Evolutionary conservation across 2,113 vertebrate species (phyloP), one percentile per base, ranked within the genome.

Genomic region (Ramphastos sulfuratus): DNA sequence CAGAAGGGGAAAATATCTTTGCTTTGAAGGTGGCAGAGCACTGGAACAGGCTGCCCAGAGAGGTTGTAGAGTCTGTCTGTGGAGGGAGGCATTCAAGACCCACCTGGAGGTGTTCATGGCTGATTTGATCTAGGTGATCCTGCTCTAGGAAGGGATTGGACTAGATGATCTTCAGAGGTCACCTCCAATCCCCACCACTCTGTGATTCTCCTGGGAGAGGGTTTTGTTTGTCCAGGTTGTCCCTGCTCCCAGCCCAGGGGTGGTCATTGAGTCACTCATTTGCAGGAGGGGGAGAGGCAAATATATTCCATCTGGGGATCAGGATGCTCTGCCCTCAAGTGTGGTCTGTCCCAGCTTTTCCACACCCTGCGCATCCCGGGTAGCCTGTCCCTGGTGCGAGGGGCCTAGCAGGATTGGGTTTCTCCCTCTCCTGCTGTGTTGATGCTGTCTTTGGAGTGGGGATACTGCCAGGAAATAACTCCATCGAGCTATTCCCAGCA

Each of bases 381-480:
- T 11, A 71, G 30, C 46, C 59, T 3, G 1, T 65, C 8, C 30
- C 15, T 0, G 1, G 0, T 12, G 21, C 1, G 1, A 81, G 28
- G 15, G 16, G 5, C 25, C 16, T 67, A 31, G 35, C 30, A 85
- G 46, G 50, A 64, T 12, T 33, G 3, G 10, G 25, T 81, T 87
- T 50, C 15, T 71, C 85, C 65, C 60, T 31, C 35, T 89, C 74
- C 23, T 0, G 2, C 15, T 59, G 16, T 12, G 6, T 61, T 25
- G 13, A 21, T 37, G 25, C 27, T 48, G 27, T 75, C 73, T 31
- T 82, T 30, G 24, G 33, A 82, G 50, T 1, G 1, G 39, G n/a
- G 20, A 88, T 2, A 3, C 10, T 86, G 77, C n/a, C 9, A 19
- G 89, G 83, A 90, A 94, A 64, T 4, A 50, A 15, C 60, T 92